A percentile compares a stretch with the other conserved stretches of the same genome.
Conservation (phyloP, 2,113 vertebrate genomes). For the Mastomys natalensis region DNA sequence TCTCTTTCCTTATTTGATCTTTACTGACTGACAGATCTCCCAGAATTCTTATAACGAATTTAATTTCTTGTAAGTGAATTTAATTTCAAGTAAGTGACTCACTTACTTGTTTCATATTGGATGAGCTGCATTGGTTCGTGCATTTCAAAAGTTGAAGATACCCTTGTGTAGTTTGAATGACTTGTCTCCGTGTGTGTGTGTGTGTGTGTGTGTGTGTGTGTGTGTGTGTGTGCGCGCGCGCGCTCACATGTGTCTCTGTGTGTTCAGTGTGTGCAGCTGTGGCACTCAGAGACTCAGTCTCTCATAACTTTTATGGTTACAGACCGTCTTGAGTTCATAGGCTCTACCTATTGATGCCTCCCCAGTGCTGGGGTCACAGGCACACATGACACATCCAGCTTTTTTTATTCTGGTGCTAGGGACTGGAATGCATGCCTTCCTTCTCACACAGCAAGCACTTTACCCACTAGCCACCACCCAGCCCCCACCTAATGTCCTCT, state of each 20-base stretch:
- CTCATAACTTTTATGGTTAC: background rate
- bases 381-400: background rate
- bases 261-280: background rate
- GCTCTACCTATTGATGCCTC: background rate
- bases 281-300: too few relatives aligned
- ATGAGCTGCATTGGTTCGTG: background rate
- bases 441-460: background rate
- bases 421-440: background rate
- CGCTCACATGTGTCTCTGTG: background rate
- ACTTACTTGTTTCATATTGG: background rate
- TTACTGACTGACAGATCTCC: background rate
- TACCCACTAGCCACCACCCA: background rate
- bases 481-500: background rate
- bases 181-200: background rate
- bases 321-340: background rate
- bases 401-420: background rate
- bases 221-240: too few relatives aligned
- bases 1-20: slow-evolving; percentile 45
- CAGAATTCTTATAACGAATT: background rate
- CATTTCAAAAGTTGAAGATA: background rate
- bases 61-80: slow-evolving; percentile 11
- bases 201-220: background rate
- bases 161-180: background rate
- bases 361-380: background rate
- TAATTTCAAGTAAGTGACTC: background rate